A percentile compares a stretch with the other conserved stretches of the same genome.
phyloP scores from a whole-genome alignment of 1,140 invertebrate species.

The Penaeus indicus region DNA sequence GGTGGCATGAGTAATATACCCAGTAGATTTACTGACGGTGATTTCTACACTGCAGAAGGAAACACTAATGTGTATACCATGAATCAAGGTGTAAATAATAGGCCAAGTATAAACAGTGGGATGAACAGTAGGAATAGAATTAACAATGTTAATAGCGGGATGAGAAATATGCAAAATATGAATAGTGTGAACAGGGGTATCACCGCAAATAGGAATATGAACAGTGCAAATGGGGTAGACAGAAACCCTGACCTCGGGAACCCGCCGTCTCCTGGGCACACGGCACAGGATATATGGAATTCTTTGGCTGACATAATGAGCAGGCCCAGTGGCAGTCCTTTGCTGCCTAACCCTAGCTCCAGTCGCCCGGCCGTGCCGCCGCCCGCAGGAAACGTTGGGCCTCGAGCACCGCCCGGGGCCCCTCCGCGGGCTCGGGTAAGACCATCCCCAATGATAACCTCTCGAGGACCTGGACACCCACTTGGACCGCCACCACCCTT shows the following conservation, averaged over 20 bases:
- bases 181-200: neutral
- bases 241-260: neutral
- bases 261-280: neutral
- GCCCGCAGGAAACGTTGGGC: neutral
- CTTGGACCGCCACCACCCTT: neutral
- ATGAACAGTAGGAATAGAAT: neutral
- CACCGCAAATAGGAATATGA: neutral
- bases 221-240: neutral
- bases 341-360: too few relatives aligned
- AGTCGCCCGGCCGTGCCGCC: neutral
- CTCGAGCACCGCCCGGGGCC: neutral
- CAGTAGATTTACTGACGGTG: neutral
- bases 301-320: constrained; percentile 41
- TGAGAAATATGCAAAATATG: neutral
- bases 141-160: neutral
- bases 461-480: neutral
- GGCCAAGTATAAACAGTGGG: too few relatives aligned
- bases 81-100: too few relatives aligned
- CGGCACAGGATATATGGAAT: constrained; percentile 20
- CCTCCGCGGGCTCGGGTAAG: neutral
- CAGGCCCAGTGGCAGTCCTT: neutral
- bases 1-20: neutral
- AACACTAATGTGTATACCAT: too few relatives aligned
- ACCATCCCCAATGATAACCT: neutral
- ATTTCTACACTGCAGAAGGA: too few relatives aligned